phyloP scores from a whole-genome alignment of 2,797 vertebrate genomes.

The Gymnothorax reevesii region DNA sequence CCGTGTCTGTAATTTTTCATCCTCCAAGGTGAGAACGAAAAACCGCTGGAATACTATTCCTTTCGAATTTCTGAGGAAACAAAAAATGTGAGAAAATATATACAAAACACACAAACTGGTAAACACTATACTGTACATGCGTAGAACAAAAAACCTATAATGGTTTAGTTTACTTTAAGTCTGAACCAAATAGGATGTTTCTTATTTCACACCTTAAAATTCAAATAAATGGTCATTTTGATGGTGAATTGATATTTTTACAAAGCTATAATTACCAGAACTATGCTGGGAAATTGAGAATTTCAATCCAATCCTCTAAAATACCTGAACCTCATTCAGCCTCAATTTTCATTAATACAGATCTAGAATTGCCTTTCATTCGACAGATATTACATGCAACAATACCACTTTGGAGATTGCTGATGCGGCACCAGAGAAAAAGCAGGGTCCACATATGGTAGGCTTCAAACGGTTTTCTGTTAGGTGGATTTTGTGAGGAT shows the following conservation, averaged over 20 bases:
- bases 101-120: background rate
- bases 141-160: no score
- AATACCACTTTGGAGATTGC: slow-evolving; percentile 20
- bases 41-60: background rate
- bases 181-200: no score
- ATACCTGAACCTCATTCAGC: background rate
- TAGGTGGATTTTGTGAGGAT: slow-evolving; percentile 34
- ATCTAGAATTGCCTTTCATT: background rate
- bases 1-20: background rate
- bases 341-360: background rate
- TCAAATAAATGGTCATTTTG: no score
- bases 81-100: background rate
- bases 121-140: background rate
- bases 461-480: slow-evolving; percentile 36
- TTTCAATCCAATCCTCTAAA: no score
- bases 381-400: slow-evolving; percentile 4
- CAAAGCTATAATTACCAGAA: no score
- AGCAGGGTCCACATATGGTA: slow-evolving; percentile 23
- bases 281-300: no score
- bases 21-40: background rate
- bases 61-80: background rate
- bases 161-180: no score
- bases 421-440: slow-evolving; percentile 23
- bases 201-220: no score
- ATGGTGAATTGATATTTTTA: no score